Evolutionary conservation across 2,888 invertebrate genomes (phyloP), one percentile per base, ranked within the genome.

Genomic region (Dryocosmus kuriphilus): DNA sequence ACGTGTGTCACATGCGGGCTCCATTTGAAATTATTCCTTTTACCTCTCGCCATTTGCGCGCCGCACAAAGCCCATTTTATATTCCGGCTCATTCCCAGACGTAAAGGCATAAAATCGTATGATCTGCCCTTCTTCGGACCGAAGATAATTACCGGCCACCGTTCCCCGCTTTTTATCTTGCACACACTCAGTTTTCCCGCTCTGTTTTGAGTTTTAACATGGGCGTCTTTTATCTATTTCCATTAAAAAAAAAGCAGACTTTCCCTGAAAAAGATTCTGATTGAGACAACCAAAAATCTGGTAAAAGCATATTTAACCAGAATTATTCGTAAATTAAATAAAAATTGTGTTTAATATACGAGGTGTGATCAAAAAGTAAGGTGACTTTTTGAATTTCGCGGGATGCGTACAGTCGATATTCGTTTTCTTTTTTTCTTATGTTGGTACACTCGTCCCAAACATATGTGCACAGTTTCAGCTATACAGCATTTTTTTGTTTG

Each of bases 21-120:
- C 80, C 85, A 80, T 88, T 87, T 86, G 74, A 84, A 85, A 87
- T 87, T 84, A 85, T 87, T 87, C 81, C 81, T 86, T 87, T 86
- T 85, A 82, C 81, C 77, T 84, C 76, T 83, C 79, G 74, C 83
- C 81, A 82, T 85, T 87, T 84, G 80, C 78, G 78, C 73, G 78
- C 80, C 78, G 81, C 82, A 84, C 86, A 86, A 88, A 87, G 83
- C 79, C 81, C 84, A 84, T 82, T 87, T 86, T 82, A 79, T 79
- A 80, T 80, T 83, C 83, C 78, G 75, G 78, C 77, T 78, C 79
- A 32, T 11, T 61, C 32, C 67, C 62, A 75, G 77, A 79, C 61
- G 76, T 74, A 76, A 80, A 83, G 76, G 76, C 65, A 80, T 77
- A 62, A 80, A 82, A 83, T 81, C 80, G 81, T 81, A 73, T 76